Evolutionary conservation across 1,140 invertebrate genomes (phyloP), one percentile per base, ranked within the genome.

Genomic region (Aphelinus certus): DNA sequence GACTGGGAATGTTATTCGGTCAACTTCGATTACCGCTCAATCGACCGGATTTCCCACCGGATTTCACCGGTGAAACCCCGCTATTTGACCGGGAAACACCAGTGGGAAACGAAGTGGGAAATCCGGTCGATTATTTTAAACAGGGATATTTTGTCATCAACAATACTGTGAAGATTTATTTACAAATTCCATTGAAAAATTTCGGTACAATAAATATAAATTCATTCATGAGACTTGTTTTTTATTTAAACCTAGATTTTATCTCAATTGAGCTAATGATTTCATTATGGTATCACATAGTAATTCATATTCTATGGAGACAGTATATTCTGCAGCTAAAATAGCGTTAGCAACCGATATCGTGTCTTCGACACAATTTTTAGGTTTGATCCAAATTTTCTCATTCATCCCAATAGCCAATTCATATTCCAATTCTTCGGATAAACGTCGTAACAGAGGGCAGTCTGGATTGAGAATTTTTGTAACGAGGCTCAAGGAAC

Each of bases 331-430:
- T 62, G 93, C 89, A 6, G 91, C 90, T 62, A 93, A 81, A 77
- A 98, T 93, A 62, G 93, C 92, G 90, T 95, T 95, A 45, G 91
- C 91, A n/a, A 98, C 83, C 9, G 92, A 93, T 63, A 97, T 92
- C 10, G 94, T 95, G 76, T 95, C 92, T 70, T 91, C 89, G 60
- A 92, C 86, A 47, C 90, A 91, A 1, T 78, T 64, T 58, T 91
- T 91, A 4, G 93, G 92, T 83, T 95, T 95, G 1, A 98, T 89
- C 97, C 97, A 99, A 67, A 99, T 92, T 78, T 94, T 92, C 3
- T 98, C 98, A 88, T 99, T 99, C 88, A 97, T 92, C 0, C 97
- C 98, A 47, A 96, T 90, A 4, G 95, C 95, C 61, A 95, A 89
- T 89, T 99, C 97, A 89, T 93, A 98, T 0, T 93, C 91, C 79